A percentile compares a stretch with the other conserved stretches of the same genome.
These are phyloP conservation scores for Stigmatopora argus DNA, from an alignment of 2,113 vertebrate species.

Conservation along the genomic window DNA sequence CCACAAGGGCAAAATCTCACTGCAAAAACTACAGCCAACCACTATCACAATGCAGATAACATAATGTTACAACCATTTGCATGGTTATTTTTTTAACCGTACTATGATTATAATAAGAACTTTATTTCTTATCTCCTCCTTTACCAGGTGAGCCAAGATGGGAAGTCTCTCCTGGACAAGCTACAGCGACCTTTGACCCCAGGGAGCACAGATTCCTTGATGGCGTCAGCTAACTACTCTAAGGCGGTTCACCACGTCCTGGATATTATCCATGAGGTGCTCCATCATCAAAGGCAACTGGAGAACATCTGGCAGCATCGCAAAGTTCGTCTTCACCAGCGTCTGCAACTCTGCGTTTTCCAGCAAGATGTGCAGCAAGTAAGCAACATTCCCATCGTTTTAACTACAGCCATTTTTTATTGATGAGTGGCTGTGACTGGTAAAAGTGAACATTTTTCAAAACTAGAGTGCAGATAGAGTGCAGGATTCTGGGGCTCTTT, in stretches of 20 bases:
- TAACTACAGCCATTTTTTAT: not conserved
- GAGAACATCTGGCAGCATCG: slow-evolving; percentile 99
- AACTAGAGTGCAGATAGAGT: not conserved
- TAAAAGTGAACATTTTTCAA: slow-evolving; percentile 12
- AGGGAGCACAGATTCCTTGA: slow-evolving; percentile 89
- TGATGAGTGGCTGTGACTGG: not conserved
- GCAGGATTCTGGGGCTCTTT: slow-evolving; percentile 18
- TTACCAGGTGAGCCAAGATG: slow-evolving; percentile 90
- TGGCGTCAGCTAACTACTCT: slow-evolving; percentile 92
- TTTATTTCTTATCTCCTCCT: not conserved
- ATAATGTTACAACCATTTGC: too few relatives aligned
- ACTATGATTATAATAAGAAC: not conserved
- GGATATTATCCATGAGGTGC: slow-evolving; percentile 92
- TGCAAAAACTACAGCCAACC: too few relatives aligned
- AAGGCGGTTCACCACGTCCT: slow-evolving; percentile 95
- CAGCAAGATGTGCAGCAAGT: slow-evolving; percentile 98
- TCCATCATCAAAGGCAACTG: slow-evolving; percentile 94
- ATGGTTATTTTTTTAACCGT: not conserved
- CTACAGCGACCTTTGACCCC: slow-evolving; percentile 92
- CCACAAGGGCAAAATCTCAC: too few relatives aligned
- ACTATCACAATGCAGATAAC: too few relatives aligned
- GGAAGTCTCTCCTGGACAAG: slow-evolving; percentile 93
- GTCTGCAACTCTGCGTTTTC: slow-evolving; percentile 94
- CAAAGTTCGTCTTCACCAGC: slow-evolving; percentile 92
- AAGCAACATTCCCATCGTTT: not conserved